Evolutionary conservation across 2,113 vertebrate species (phyloP).

Genomic region (Clupea harengus): DNA sequence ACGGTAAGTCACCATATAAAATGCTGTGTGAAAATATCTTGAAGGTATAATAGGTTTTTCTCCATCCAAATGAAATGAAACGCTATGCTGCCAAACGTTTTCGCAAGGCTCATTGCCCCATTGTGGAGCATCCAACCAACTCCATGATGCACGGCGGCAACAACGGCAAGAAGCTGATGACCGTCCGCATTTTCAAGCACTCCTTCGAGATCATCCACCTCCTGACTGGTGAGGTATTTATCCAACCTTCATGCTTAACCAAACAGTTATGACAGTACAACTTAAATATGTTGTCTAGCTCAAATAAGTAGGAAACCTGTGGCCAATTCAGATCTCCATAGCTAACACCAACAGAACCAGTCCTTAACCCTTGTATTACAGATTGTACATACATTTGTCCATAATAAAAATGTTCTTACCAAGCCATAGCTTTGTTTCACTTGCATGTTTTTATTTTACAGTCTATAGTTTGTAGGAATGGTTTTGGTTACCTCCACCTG

Average conservation of each 20-base stretch:
- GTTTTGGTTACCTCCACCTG: no score
- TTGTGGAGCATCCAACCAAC: conserved; percentile 92
- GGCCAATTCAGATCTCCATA: not conserved
- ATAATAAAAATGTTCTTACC: no score
- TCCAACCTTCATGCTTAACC: not conserved
- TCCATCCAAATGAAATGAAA: conserved; percentile 86
- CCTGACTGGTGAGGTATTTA: conserved; percentile 84
- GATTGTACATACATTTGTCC: no score
- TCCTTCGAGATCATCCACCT: conserved; percentile 96
- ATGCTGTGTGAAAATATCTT: not conserved
- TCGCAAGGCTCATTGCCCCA: conserved; percentile 93
- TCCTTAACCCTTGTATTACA: not conserved
- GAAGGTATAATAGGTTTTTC: conserved; percentile 92
- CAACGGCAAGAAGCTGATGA: conserved; percentile 97
- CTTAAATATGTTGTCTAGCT: not conserved
- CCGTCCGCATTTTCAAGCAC: conserved; percentile 90
- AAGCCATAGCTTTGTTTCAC: no score
- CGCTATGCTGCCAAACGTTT: conserved; percentile 94
- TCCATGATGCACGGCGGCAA: conserved; percentile 94
- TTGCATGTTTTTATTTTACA: no score
- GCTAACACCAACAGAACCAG: not conserved
- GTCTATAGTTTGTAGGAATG: no score
- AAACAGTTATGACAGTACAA: not conserved
- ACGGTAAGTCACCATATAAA: no score
- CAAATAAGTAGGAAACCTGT: not conserved